Evolutionary conservation across 2,888 invertebrate species (phyloP), one percentile per base, ranked within the genome.

Genomic region (Poecilobothrus nobilitatus): DNA sequence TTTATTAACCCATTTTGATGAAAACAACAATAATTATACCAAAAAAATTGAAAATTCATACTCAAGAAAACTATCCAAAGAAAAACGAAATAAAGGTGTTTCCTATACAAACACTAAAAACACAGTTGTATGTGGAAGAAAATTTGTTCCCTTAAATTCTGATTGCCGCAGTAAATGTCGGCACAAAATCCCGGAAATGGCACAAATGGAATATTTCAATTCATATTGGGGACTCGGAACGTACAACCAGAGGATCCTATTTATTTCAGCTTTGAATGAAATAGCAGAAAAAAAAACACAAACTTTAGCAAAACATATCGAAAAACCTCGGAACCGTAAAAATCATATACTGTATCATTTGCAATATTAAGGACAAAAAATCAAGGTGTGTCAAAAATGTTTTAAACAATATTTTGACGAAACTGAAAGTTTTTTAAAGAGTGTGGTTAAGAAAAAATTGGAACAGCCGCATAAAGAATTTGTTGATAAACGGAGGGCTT

Each of bases 371-470:
- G 72, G 71, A n/a, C 65, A 71, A 41, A 71, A 69, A 68, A 67
- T 73, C 61, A 27, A 65, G 67, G 72, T 71, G 20, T 73, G 73
- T 66, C 70, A 72, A 70, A 72, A 71, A 68, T 73, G 73, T 68
- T 72, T 72, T 65, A 63, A 65, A 71, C 71, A 6, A 33, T n/a
- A n/a, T n/a, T n/a, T n/a, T n/a, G 72, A 69, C 67, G 73, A 73
- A 69, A 65, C 70, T 27, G 69, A 73, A 33, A 67, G 69, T 69
- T 71, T 73, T 67, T 66, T 71, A 71, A 70, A 71, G 72, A 73
- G 65, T 41, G 71, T 72, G 61, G 67, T 68, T 15, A 73, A 71
- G 44, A 70, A 68, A 68, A 72, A 72, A 70, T 27, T 71, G 18
- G 41, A 70, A 21, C 62, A 62, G 33, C 18, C 33, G 53, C 63